phyloP scores from a whole-genome alignment of 2,797 vertebrate genomes.

The Gila robusta region DNA sequence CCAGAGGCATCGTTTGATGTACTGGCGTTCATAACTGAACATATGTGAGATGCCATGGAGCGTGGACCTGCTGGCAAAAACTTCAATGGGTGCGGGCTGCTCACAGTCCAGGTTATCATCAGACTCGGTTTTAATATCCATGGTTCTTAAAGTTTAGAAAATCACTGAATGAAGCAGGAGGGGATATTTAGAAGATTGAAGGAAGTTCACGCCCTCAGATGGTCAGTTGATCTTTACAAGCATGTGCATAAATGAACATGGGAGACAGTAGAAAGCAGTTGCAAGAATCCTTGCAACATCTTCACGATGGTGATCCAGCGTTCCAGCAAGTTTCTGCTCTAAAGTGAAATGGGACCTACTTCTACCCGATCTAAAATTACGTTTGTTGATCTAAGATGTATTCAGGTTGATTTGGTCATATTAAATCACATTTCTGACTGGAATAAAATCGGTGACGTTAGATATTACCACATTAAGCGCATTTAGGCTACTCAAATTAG shows the following conservation, averaged over 20 bases:
- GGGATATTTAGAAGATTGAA: not conserved
- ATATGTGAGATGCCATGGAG: constrained; percentile 98
- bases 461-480: not conserved
- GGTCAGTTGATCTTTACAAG: constrained; percentile 9
- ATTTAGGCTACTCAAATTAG: not conserved
- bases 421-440: not conserved
- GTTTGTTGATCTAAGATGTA: not conserved
- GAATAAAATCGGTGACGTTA: not conserved
- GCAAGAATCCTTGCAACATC: constrained; percentile 2
- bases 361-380: not conserved
- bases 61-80: constrained; percentile 96
- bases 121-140: constrained; percentile 93
- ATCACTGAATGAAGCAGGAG: not conserved
- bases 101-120: constrained; percentile 89
- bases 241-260: not conserved
- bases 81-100: constrained; percentile 90
- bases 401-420: not conserved
- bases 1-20: constrained; percentile 92
- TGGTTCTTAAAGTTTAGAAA: constrained; percentile 64
- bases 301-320: not conserved
- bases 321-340: not conserved
- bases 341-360: not conserved
- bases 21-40: constrained; percentile 95
- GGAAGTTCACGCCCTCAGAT: constrained; percentile 26
- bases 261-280: not conserved